Evolutionary conservation across 1,140 invertebrate genomes (phyloP), one percentile per base, ranked within the genome.

Genomic region (Zelostemma sp.): DNA sequence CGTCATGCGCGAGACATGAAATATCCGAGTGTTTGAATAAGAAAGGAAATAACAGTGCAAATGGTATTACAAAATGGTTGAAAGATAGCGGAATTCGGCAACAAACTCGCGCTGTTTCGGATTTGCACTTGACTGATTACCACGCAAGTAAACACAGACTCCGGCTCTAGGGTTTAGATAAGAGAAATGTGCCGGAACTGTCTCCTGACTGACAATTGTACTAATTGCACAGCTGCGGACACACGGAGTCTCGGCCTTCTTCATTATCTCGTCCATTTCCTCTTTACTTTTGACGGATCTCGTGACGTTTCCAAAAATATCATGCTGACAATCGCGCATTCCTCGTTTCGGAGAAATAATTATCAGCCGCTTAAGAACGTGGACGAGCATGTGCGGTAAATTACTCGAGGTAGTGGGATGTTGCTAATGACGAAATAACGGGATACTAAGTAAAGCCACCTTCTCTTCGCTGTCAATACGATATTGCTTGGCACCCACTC

Each of bases 181-280:
- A 76, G 72, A 75, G 69, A 73, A 74, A 74, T 68, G 63, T 60
- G 61, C 63, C 60, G 65, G 72, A 65, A 75, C 67, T 71, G 72
- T 78, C 73, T 76, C 54, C 55, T 43, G 55, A 55, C 69, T 70
- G 76, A 79, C 74, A 78, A 79, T 79, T 73, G 72, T 72, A 75
- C 73, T 79, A 79, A 79, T 79, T 78, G 74, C 74, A 73, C 77
- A 75, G 71, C 76, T 77, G 71, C 59, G 64, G 60, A 68, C 70
- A 57, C 53, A 40, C 16, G 40, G 51, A 48, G 59, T 51, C 35
- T 65, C 43, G 54, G 28, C 47, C 50, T 45, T 57, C 64, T 68
- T 78, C 73, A 80, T 83, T 82, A 80, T 82, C 73, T 71, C 67
- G 71, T 68, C 69, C 60, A 68, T 68, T 72, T 72, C 69, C 67